Evolutionary conservation across 1,140 invertebrate genomes (phyloP).

Genomic region (Rhyzopertha dominica): DNA sequence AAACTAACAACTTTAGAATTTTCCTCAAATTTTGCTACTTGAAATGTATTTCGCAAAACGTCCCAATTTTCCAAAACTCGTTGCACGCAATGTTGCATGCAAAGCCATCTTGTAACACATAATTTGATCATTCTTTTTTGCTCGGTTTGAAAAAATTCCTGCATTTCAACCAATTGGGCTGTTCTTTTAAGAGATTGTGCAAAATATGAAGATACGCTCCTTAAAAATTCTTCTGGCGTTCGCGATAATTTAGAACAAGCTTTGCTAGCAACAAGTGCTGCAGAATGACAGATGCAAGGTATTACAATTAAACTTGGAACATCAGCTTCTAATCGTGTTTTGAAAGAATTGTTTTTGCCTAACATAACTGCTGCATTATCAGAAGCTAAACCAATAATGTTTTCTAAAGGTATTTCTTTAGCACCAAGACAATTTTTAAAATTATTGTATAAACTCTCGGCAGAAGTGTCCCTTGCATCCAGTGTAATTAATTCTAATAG

Average conservation of each 20-base stretch:
- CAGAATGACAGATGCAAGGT: conserved; percentile 4
- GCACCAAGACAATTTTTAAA: background rate
- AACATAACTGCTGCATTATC: conserved; percentile 2
- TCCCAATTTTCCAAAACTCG: conserved; percentile 19
- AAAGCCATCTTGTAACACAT: conserved; percentile 15
- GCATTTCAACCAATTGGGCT: conserved; percentile 3
- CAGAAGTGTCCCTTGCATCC: background rate
- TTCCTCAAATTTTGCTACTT: conserved; percentile 9
- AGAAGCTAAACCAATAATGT: conserved; percentile 1
- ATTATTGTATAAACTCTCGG: background rate
- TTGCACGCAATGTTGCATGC: conserved; percentile 14
- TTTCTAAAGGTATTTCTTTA: background rate
- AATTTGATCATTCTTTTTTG: conserved; percentile 14
- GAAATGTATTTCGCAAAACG: conserved; percentile 2
- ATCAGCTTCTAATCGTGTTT: background rate
- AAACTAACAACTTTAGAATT: conserved; percentile 9
- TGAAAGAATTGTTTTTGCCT: conserved; percentile 1
- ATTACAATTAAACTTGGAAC: background rate
- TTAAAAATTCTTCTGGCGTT: background rate
- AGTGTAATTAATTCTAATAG: background rate
- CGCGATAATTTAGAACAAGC: background rate
- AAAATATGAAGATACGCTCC: conserved; percentile 1
- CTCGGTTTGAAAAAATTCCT: background rate
- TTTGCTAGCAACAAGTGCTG: background rate
- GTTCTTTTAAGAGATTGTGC: background rate